Evolutionary conservation across 2,113 vertebrate species (phyloP).

Genomic region (Thamnophis sirtalis): DNA sequence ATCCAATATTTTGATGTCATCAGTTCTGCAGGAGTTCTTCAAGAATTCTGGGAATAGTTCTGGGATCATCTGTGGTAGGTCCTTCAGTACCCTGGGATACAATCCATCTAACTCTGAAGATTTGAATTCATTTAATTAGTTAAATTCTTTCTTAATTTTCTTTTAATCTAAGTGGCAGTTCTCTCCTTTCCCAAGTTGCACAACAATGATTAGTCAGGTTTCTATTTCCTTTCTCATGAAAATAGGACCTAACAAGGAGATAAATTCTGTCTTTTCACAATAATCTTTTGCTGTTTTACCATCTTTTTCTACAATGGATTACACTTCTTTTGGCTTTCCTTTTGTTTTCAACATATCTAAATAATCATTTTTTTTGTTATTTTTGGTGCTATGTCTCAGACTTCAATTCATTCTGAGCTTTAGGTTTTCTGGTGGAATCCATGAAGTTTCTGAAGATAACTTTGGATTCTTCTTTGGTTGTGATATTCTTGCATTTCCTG

Average conservation of each 20-base stretch:
- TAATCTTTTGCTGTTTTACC: neutral
- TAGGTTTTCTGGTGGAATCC: neutral
- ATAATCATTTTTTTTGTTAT: neutral
- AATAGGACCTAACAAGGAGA: neutral
- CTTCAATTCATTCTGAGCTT: neutral
- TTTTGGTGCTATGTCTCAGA: neutral
- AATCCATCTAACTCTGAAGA: neutral
- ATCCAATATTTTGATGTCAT: neutral
- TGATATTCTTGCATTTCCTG: neutral
- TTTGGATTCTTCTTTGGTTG: neutral
- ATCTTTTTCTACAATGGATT: neutral
- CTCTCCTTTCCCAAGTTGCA: neutral
- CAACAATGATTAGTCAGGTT: neutral
- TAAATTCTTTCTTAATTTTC: neutral
- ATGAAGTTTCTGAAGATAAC: neutral
- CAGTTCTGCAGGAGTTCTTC: neutral
- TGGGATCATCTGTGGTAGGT: neutral
- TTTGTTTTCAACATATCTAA: neutral
- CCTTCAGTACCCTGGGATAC: neutral
- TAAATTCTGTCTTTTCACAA: neutral
- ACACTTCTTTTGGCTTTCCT: neutral
- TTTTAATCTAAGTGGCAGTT: neutral
- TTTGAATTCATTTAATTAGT: neutral
- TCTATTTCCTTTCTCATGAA: neutral
- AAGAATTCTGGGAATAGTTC: neutral